A percentile compares a stretch with the other conserved stretches of the same genome.
phyloP scores from a whole-genome alignment of 1,140 invertebrate species.

The Drosophila miranda region DNA sequence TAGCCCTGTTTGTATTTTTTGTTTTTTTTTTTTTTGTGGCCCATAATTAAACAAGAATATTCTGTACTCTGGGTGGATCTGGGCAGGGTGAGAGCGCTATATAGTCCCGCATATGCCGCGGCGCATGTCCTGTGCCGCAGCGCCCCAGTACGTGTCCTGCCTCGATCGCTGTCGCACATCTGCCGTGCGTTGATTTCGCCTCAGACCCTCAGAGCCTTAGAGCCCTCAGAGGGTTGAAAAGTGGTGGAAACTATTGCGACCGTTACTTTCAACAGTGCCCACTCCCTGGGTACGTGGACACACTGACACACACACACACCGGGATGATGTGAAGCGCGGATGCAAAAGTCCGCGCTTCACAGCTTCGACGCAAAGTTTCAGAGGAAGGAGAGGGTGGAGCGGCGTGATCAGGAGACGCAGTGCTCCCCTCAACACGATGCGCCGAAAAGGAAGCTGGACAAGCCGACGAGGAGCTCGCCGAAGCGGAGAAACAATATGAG shows the following conservation, averaged over 20 bases:
- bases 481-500: no score
- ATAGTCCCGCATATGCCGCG: constrained; percentile 35
- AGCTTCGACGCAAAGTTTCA: no score
- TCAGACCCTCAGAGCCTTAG: constrained; percentile 2
- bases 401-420: no score
- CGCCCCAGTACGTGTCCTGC: constrained; percentile 60
- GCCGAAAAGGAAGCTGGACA: no score
- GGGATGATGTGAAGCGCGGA: no score
- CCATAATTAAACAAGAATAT: constrained; percentile 37
- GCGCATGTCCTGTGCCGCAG: constrained; percentile 28
- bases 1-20: constrained; percentile 20
- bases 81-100: neutral
- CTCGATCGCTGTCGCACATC: constrained; percentile 62
- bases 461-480: no score
- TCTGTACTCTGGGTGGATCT: constrained; percentile 34
- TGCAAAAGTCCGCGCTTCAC: no score
- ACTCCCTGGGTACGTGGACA: constrained; percentile 10
- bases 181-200: constrained; percentile 70
- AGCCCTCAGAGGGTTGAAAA: constrained; percentile 54
- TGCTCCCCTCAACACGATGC: no score
- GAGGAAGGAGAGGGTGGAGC: no score
- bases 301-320: neutral
- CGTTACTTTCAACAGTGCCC: constrained; percentile 49
- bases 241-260: constrained; percentile 59
- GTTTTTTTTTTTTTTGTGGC: constrained; percentile 4